A percentile compares a stretch with the other conserved stretches of the same genome.
Conservation (phyloP, 2,888 invertebrate species). For the Rosalia funebris region DNA sequence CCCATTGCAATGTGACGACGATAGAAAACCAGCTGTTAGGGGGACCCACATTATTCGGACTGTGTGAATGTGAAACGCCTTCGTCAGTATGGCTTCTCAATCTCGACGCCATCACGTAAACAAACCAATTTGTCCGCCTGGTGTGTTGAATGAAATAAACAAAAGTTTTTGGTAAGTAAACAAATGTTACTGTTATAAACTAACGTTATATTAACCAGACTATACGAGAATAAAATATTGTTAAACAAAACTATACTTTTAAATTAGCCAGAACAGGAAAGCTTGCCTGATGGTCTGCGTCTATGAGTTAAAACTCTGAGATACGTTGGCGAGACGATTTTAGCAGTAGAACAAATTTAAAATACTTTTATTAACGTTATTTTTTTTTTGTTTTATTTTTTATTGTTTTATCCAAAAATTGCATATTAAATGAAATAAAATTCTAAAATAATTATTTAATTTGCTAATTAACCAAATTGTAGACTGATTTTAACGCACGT, state of each 20-base stretch:
- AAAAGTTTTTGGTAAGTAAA: conserved; percentile 51
- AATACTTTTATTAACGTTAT: too few species aligned
- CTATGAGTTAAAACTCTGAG: neutral
- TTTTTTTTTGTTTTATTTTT: too few species aligned
- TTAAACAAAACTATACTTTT: conserved; percentile 28
- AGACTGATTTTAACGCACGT: too few species aligned
- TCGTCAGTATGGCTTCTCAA: conserved; percentile 45
- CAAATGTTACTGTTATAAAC: conserved; percentile 47
- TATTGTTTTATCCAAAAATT: too few species aligned
- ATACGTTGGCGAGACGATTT: neutral
- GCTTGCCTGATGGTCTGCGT: neutral
- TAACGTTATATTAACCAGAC: conserved; percentile 52
- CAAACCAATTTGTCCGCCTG: conserved; percentile 51
- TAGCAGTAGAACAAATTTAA: too few species aligned
- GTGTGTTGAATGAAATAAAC: conserved; percentile 46
- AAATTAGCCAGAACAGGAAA: conserved; percentile 10
- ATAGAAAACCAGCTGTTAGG: conserved; percentile 35
- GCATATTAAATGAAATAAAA: neutral
- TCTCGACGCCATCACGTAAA: conserved; percentile 57
- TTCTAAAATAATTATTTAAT: neutral
- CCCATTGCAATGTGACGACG: conserved; percentile 22
- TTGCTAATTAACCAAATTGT: neutral
- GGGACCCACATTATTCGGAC: conserved; percentile 33
- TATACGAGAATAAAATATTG: conserved; percentile 30
- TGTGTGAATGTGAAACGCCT: conserved; percentile 42